Percentiles rank a stretch among this genome's conserved stretches.
Conservation (phyloP, 2,797 vertebrate genomes). For the Gadopsis bispinosus region DNA sequence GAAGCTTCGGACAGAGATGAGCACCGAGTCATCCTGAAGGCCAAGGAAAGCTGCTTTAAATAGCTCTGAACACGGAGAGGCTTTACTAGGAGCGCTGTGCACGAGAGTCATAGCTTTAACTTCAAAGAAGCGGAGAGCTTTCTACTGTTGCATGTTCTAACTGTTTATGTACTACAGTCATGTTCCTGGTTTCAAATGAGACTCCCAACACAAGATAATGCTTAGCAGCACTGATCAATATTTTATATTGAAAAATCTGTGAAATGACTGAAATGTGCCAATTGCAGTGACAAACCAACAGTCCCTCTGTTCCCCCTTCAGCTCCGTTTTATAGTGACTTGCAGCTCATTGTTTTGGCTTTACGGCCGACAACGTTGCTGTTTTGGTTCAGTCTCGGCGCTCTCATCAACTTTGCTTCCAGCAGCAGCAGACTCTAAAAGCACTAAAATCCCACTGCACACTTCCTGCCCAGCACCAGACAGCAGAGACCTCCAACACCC, state of each 20-base stretch:
- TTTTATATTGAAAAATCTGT: background rate
- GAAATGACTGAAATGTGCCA: background rate
- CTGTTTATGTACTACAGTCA: background rate
- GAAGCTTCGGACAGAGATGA: conserved; percentile 19
- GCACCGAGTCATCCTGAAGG: conserved; percentile 11
- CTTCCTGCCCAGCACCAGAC: background rate
- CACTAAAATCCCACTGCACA: too few relatives aligned
- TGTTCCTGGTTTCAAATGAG: background rate
- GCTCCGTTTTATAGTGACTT: background rate
- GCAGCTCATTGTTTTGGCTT: background rate
- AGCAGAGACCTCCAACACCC: too few relatives aligned
- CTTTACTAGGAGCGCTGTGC: conserved; percentile 2
- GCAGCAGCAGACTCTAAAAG: too few relatives aligned
- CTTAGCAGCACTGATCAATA: background rate
- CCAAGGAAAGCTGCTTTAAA: conserved; percentile 20
- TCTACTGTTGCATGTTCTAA: background rate
- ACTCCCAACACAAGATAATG: background rate
- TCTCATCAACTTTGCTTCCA: too few relatives aligned
- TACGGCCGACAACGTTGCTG: background rate
- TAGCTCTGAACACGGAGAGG: conserved; percentile 27
- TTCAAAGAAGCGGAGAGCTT: conserved; percentile 38
- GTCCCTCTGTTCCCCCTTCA: background rate
- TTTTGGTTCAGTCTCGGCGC: too few relatives aligned
- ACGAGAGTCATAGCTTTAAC: conserved; percentile 41
- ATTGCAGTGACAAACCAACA: background rate